Base-by-base conservation (phyloP, 2,797 vertebrate genomes). In the Sebastes nivosus region DNA sequence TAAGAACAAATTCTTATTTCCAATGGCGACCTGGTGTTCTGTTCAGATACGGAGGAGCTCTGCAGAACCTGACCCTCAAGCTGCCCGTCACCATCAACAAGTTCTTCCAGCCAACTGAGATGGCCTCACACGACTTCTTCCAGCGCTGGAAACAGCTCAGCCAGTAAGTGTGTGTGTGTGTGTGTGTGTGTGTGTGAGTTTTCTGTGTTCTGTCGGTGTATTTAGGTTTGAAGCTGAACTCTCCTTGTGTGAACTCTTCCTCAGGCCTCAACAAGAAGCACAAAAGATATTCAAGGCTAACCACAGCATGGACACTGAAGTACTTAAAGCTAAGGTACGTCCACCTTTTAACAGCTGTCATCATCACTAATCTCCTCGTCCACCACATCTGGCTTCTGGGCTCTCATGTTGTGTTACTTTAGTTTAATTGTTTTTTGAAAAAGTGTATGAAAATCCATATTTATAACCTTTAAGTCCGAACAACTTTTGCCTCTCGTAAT, bases 61-160 rank as follows among this genome's bases (percentile, higher is more conserved):
- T 97, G 74, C 97, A 98, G 93, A 97, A 97, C 86, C 91, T 98
- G 82, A 96, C 96, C 5, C 95, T 98, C 64, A 98, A 97, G 87
- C 95, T 98, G 84, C 97, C 97, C 0, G 96, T 98, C 85, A 98
- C 97, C 82, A 96, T 98, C 92, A 98, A 98, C 94, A 98, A 98
- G 94, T 98, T 98, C 94, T 98, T 98, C 93, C 97, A 98, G 94
- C 96, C 96, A 0, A 98, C 97, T 4, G 97, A 98, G 92, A 98
- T 98, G 97, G 80, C 95, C 1, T 97, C 97, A 22, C 95, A 97
- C 55, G 97, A 98, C 88, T 98, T 98, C 86, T 98, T 98, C 93
- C 97, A 97, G 94, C 97, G 97, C 76, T 98, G 97, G 97, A 98
- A 98, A 94, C 97, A 98, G 89, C 97, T 98, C 9, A 98, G 97